Evolutionary conservation across 2,888 invertebrate genomes (phyloP), one percentile per base, ranked within the genome.

Genomic region (Stenichneumon culpator): DNA sequence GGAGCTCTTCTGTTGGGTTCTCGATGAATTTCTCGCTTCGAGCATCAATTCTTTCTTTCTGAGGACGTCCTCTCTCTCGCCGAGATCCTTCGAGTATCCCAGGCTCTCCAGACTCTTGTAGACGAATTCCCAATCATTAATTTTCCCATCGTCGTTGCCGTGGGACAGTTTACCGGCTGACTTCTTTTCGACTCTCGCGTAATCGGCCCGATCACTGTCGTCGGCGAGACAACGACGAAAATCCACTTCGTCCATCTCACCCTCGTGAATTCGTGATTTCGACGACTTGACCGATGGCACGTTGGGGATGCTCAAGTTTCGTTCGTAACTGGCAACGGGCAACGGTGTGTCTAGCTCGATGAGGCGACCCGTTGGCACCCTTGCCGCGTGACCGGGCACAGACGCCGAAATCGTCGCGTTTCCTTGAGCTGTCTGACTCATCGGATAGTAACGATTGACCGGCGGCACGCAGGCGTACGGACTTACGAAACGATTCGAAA

Each of bases 51-150:
- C 90, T n/a, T 87, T 88, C 68, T 90, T 92, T 7, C 95, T 95
- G 57, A 96, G 89, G 79, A 97, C 95, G 88, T 97, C 96, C 79
- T 96, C 97, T 68, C 97, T 93, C 89, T 96, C 96, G 0, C 96
- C 96, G 7, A 96, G 92, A 89, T 97, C 97, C 39, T 95, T 95
- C 1, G 95, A 95, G 88, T 97, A 97, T 0, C 97, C 96, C 89
- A 97, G 96, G 88, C 96, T 97, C 82, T 97, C 97, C 50, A 97
- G 94, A 91, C 97, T 97, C 88, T 96, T 95, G 91, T 96, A 97
- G 0, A 97, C 97, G 91, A 97, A 97, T 91, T 97, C 97, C 97
- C 97, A 98, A 87, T 97, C 97, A 80, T 96, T 96, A 0, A 96
- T 86, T 44, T 87, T 84, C 1, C 78, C 78, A 5, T 85, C 79